phyloP scores from a whole-genome alignment of 2,888 invertebrate species.

The Eupsilia transversa region DNA sequence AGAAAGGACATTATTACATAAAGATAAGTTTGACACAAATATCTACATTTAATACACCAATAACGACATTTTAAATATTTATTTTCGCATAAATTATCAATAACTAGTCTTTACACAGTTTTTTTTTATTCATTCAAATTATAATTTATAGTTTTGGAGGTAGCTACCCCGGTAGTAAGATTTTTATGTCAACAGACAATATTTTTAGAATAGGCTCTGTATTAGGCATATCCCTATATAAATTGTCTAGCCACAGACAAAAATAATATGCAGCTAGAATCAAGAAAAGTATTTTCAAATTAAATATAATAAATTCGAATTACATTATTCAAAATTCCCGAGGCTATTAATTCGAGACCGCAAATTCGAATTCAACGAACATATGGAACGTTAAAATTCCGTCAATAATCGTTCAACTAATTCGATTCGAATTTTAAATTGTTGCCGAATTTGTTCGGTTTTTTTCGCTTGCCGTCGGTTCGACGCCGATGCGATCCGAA shows the following conservation, averaged over 20 bases:
- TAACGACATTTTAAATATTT: no score
- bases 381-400: slow-evolving; percentile 88
- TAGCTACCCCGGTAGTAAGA: not conserved
- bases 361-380: slow-evolving; percentile 78
- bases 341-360: slow-evolving; percentile 66
- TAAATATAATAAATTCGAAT: slow-evolving; percentile 51
- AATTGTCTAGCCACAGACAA: not conserved
- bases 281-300: slow-evolving; percentile 15
- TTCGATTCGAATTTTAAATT: slow-evolving; percentile 82
- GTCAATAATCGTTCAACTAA: slow-evolving; percentile 87
- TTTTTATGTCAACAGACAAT: not conserved
- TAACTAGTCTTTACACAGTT: not conserved
- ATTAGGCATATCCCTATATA: no score
- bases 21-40: not conserved
- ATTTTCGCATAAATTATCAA: not conserved
- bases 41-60: not conserved
- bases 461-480: slow-evolving; percentile 64
- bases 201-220: not conserved
- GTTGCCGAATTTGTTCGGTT: slow-evolving; percentile 69
- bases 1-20: no score
- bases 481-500: slow-evolving; percentile 68
- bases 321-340: slow-evolving; percentile 54
- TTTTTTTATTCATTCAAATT: not conserved
- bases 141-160: not conserved
- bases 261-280: slow-evolving; percentile 16